phyloP scores from a whole-genome alignment of 23 tunicate species.

The Styela plicata region DNA sequence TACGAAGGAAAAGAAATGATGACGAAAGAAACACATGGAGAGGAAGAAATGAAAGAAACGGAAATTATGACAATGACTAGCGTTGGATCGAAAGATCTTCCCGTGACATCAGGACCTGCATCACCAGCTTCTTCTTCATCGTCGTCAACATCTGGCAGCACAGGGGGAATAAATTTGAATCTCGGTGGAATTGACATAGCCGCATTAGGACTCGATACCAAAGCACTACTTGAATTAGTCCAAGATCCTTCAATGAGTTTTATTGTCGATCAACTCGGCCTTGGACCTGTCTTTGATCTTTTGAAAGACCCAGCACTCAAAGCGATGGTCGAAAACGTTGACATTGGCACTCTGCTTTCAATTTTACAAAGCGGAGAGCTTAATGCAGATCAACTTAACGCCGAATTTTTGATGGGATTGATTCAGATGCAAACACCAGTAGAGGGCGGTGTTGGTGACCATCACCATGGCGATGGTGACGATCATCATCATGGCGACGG shows the following conservation, averaged over 20 bases:
- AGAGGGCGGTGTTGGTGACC: background rate
- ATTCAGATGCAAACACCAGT: background rate
- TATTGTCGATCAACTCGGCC: background rate
- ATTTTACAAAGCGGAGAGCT: slow-evolving; percentile 13
- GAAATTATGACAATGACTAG: background rate
- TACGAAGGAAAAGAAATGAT: background rate
- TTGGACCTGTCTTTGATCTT: background rate
- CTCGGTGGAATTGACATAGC: slow-evolving; percentile 1
- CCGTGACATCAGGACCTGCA: background rate
- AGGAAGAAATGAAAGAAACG: background rate
- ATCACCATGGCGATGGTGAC: background rate
- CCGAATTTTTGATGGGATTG: background rate
- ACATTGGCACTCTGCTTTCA: background rate
- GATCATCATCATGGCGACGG: background rate
- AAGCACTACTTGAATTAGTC: background rate
- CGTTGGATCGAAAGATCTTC: background rate
- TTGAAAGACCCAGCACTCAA: background rate
- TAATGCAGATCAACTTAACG: background rate
- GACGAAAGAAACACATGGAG: background rate
- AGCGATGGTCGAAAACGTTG: background rate
- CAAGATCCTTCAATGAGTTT: slow-evolving; percentile 12
- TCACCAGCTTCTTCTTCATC: background rate
- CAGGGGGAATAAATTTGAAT: no score
- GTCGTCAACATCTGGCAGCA: no score
- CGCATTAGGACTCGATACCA: slow-evolving; percentile 1